These are phyloP conservation scores for Lordiphosa stackelbergi DNA, from an alignment of 1,140 invertebrate species.

Conservation along the genomic window DNA sequence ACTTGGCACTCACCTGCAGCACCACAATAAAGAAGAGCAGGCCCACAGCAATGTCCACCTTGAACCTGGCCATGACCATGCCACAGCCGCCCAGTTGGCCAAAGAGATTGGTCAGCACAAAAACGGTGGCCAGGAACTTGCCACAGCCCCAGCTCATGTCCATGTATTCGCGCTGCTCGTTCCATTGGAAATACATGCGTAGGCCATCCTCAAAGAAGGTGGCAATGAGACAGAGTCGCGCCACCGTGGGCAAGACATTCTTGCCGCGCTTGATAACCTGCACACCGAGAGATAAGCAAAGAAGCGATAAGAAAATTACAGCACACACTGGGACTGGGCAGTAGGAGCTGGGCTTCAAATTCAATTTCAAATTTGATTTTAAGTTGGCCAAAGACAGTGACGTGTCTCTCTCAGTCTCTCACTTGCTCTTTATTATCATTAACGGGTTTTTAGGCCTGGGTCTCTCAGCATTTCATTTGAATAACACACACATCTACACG, in stretches of 20 bases:
- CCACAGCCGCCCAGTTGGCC: constrained; percentile 96
- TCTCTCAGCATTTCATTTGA: constrained; percentile 48
- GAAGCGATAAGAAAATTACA: constrained; percentile 60
- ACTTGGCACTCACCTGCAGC: constrained; percentile 84
- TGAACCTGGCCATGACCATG: constrained; percentile 95
- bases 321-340: neutral
- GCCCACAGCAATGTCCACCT: constrained; percentile 96
- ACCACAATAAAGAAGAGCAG: constrained; percentile 97
- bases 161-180: constrained; percentile 98
- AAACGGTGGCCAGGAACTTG: constrained; percentile 89
- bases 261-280: constrained; percentile 96
- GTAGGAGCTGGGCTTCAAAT: constrained; percentile 56
- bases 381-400: constrained; percentile 45
- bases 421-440: constrained; percentile 31
- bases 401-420: constrained; percentile 52
- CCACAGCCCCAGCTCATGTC: constrained; percentile 98
- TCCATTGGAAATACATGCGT: constrained; percentile 99
- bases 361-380: constrained; percentile 23
- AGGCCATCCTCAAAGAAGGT: constrained; percentile 99
- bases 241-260: constrained; percentile 95
- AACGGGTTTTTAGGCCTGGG: constrained; percentile 56
- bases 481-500: constrained; percentile 25
- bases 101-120: constrained; percentile 94
- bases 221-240: constrained; percentile 97
- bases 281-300: constrained; percentile 22